A percentile compares a stretch with the other conserved stretches of the same genome.
These are phyloP conservation scores for Tiliqua scincoides DNA, from an alignment of 2,113 vertebrate species.

Conservation along the genomic window DNA sequence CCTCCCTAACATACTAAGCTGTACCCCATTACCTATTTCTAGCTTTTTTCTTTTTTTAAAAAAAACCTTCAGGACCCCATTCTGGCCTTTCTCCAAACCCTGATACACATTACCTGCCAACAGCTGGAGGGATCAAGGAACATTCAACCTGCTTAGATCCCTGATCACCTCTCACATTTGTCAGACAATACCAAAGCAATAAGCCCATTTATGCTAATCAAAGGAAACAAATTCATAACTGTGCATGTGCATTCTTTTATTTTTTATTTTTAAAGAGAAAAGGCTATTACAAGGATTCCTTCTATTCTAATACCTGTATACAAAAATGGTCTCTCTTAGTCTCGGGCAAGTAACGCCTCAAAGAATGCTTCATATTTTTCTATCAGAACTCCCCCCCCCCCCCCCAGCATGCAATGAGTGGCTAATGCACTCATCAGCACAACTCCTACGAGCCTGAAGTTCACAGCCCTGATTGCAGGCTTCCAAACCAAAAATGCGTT, in stretches of 20 bases:
- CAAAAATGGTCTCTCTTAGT: not conserved
- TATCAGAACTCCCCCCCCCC: conserved; percentile 32
- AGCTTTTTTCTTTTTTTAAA: too few relatives aligned
- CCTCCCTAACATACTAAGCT: not conserved
- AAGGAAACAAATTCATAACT: not conserved
- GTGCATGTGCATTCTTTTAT: too few relatives aligned
- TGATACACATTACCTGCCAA: not conserved
- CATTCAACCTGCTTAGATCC: not conserved
- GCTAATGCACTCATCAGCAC: conserved; percentile 50
- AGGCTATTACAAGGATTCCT: not conserved
- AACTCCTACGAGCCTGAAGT: conserved; percentile 29
- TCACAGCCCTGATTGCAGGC: conserved; percentile 65
- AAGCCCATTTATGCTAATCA: not conserved
- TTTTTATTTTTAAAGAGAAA: not conserved
- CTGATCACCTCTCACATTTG: not conserved
- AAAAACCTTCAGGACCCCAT: too few relatives aligned
- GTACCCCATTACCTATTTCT: not conserved
- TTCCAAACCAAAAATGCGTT: conserved; percentile 52
- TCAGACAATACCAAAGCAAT: not conserved
- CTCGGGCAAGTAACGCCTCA: not conserved
- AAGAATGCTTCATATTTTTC: conserved; percentile 27
- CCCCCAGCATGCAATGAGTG: conserved; percentile 39
- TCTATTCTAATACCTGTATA: not conserved
- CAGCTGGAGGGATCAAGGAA: not conserved
- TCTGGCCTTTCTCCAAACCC: not conserved